phyloP scores from a whole-genome alignment of 1,140 invertebrate genomes.

The Alviniconcha marisindica region DNA sequence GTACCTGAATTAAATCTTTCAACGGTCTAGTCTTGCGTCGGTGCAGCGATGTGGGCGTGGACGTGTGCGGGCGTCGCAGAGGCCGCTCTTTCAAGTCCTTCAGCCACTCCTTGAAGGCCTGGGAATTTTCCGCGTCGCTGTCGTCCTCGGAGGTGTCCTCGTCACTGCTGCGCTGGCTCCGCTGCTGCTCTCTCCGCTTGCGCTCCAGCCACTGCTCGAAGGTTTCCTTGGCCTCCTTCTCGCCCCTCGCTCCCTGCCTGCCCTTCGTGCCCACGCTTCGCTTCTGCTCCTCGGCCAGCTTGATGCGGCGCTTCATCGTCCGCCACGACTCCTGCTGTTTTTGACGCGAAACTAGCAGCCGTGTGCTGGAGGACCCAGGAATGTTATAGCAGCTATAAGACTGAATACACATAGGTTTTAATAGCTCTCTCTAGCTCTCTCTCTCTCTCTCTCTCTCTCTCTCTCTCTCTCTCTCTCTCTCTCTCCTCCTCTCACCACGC shows the following conservation, averaged over 20 bases:
- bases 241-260: no score
- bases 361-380: not conserved
- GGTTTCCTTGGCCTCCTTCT: slow-evolving; percentile 43
- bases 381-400: no score
- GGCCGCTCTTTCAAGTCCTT: slow-evolving; percentile 22
- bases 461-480: no score
- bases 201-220: slow-evolving; percentile 60
- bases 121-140: not conserved
- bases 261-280: not conserved
- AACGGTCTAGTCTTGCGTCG: slow-evolving; percentile 7
- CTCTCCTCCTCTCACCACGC: no score
- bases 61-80: not conserved
- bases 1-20: slow-evolving; percentile 27
- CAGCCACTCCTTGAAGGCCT: slow-evolving; percentile 28
- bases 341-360: slow-evolving; percentile 29
- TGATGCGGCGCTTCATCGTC: slow-evolving; percentile 42
- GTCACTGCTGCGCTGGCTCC: not conserved
- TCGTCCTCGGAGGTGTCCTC: not conserved
- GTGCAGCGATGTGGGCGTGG: not conserved
- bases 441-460: no score
- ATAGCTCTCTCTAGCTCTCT: no score
- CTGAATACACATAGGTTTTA: no score
- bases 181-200: slow-evolving; percentile 44
- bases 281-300: slow-evolving; percentile 43
- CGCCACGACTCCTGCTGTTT: slow-evolving; percentile 33